Evolutionary conservation across 2,888 invertebrate species (phyloP).

Genomic region (Polymixis lichenea): DNA sequence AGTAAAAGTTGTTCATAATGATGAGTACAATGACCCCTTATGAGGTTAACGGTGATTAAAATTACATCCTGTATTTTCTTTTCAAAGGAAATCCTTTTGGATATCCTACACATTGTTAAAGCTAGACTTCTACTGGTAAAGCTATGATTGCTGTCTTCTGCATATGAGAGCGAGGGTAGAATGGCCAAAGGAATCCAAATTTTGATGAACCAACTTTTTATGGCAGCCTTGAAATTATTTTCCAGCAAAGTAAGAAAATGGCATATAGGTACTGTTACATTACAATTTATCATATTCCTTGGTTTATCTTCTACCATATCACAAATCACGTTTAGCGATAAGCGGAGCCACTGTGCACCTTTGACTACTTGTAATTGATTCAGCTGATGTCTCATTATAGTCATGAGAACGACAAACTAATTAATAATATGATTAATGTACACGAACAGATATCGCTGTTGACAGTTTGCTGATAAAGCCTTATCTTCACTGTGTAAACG

Average conservation of each 20-base stretch:
- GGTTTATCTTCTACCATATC: slow-evolving; percentile 42
- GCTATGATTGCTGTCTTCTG: no score
- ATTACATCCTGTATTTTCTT: no score
- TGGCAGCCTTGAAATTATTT: neutral
- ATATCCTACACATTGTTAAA: neutral
- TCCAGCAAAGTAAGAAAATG: neutral
- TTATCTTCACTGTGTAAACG: slow-evolving; percentile 53
- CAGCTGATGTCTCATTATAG: slow-evolving; percentile 57
- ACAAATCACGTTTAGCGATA: slow-evolving; percentile 64
- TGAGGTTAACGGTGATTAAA: no score
- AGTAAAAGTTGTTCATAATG: no score
- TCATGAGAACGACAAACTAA: slow-evolving; percentile 67
- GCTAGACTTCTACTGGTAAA: neutral
- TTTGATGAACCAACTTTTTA: neutral
- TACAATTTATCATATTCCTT: slow-evolving; percentile 16
- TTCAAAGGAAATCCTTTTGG: neutral
- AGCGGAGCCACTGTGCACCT: slow-evolving; percentile 60
- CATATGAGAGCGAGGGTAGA: neutral
- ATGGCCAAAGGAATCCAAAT: neutral
- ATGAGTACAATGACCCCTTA: no score
- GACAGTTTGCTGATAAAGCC: slow-evolving; percentile 58
- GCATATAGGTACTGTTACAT: neutral
- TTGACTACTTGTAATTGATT: slow-evolving; percentile 59
- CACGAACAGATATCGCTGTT: slow-evolving; percentile 57
- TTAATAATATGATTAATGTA: slow-evolving; percentile 65